Percentiles rank a stretch among this genome's conserved stretches.
phyloP scores from a whole-genome alignment of 2,797 vertebrate genomes.

The Euphonia xanthogaster region DNA sequence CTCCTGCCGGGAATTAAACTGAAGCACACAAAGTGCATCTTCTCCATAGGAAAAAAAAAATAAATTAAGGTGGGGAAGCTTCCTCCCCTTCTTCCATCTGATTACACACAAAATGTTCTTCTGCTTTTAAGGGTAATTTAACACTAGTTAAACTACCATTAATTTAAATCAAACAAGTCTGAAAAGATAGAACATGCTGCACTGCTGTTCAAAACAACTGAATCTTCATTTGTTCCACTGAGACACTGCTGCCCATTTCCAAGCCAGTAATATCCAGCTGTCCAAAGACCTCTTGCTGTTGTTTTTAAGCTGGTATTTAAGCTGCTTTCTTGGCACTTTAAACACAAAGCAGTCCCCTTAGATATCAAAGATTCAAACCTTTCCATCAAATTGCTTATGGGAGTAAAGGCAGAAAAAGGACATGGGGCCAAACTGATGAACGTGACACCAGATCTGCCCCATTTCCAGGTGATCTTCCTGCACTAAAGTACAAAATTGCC shows the following conservation, averaged over 20 bases:
- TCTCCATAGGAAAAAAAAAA: not conserved
- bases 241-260: not conserved
- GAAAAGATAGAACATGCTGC: not conserved
- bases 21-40: not conserved
- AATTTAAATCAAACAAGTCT: slow-evolving; percentile 53
- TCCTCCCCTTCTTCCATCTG: not conserved
- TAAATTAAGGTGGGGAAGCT: not conserved
- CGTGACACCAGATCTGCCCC: not conserved
- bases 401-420: not conserved
- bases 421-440: not conserved
- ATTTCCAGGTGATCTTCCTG: not conserved
- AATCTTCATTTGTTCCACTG: not conserved
- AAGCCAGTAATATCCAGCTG: not conserved
- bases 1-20: not conserved
- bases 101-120: not conserved
- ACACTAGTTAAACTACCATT: slow-evolving; percentile 3
- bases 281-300: not conserved
- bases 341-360: not conserved
- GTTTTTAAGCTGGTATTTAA: not conserved
- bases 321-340: not conserved
- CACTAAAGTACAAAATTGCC: not conserved
- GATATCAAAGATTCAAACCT: not conserved
- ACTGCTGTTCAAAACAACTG: slow-evolving; percentile 20
- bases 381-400: not conserved
- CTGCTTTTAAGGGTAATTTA: slow-evolving; percentile 54